Conservation (phyloP, 2,888 invertebrate species). For the Rhingia rostrata region DNA sequence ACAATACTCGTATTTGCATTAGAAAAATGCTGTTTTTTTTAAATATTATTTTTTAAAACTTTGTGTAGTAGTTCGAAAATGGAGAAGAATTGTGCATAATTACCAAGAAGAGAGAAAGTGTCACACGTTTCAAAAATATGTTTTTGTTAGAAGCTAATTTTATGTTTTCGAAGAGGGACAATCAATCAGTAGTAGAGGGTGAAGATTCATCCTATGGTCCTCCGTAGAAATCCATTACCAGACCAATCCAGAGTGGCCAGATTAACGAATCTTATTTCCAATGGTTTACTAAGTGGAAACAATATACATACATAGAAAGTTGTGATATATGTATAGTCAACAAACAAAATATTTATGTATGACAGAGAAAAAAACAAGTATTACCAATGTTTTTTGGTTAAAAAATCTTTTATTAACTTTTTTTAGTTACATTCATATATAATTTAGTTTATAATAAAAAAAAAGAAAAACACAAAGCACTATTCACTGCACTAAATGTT, state of each 20-base stretch:
- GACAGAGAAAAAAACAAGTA: not conserved
- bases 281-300: slow-evolving; percentile 37
- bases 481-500: slow-evolving; percentile 34
- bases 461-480: slow-evolving; percentile 17
- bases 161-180: slow-evolving; percentile 16
- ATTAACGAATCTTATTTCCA: slow-evolving; percentile 13
- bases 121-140: slow-evolving; percentile 28
- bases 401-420: not conserved
- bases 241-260: slow-evolving; percentile 48
- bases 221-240: slow-evolving; percentile 36
- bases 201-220: slow-evolving; percentile 44
- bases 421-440: not conserved
- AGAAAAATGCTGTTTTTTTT: slow-evolving; percentile 9
- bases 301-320: slow-evolving; percentile 23
- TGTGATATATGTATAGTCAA: not conserved
- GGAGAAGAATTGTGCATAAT: slow-evolving; percentile 51
- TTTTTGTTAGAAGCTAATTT: slow-evolving; percentile 9
- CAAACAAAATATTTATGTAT: not conserved
- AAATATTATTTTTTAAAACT: not conserved
- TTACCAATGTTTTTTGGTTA: not conserved
- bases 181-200: slow-evolving; percentile 26
- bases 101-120: slow-evolving; percentile 45
- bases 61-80: slow-evolving; percentile 44
- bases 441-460: not conserved
- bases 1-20: not conserved